phyloP scores from a whole-genome alignment of 2,113 vertebrate species.

The Dipodomys spectabilis region DNA sequence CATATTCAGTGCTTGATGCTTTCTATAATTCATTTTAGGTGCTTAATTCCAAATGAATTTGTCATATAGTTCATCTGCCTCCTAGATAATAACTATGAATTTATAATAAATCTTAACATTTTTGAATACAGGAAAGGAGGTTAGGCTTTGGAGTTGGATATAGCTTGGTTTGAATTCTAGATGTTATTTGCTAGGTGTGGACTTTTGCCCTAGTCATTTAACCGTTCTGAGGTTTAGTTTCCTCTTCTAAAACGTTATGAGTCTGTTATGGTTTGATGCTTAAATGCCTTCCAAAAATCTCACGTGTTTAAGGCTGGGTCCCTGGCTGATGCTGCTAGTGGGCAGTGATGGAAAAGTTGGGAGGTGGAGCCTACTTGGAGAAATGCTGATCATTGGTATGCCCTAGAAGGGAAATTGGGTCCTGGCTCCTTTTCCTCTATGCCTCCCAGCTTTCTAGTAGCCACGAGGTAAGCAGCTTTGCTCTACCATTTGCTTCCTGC shows the following conservation, averaged over 20 bases:
- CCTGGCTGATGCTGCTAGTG: not conserved
- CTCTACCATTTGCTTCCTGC: not conserved
- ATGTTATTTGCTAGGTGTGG: not conserved
- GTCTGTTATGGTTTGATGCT: not conserved
- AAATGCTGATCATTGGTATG: not conserved
- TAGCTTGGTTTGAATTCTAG: not conserved
- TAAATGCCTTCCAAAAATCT: not conserved
- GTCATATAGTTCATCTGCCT: not conserved
- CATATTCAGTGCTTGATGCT: not conserved
- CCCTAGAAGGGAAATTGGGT: not conserved
- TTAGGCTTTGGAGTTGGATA: not conserved
- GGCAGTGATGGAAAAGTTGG: not conserved
- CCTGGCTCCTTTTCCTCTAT: no score
- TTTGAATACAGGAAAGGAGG: not conserved
- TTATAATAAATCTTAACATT: not conserved
- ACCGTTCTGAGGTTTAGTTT: not conserved
- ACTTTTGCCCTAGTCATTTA: not conserved
- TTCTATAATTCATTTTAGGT: conserved; percentile 13
- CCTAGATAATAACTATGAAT: not conserved
- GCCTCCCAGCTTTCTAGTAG: not conserved
- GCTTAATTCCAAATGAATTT: not conserved
- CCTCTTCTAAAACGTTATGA: not conserved
- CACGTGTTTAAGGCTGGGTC: not conserved
- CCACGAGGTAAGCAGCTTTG: not conserved
- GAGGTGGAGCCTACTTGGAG: not conserved